Evolutionary conservation across 2,113 vertebrate genomes (phyloP).

Genomic region (Syngnathus scovelli): DNA sequence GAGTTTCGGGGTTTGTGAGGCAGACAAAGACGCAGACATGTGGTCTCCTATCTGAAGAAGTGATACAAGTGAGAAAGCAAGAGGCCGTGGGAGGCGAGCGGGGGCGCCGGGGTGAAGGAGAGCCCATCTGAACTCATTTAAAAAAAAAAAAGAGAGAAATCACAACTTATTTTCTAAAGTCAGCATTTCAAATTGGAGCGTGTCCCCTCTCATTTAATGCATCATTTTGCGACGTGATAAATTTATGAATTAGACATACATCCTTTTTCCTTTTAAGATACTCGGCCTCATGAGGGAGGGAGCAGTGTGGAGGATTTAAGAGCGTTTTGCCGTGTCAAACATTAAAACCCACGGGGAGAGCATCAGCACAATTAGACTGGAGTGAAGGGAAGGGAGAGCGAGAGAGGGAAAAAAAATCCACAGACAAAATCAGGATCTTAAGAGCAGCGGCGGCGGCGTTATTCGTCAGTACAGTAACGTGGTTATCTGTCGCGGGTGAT

Average conservation of each 20-base stretch:
- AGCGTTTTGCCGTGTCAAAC: constrained; percentile 78
- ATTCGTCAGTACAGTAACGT: constrained; percentile 74
- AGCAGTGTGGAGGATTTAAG: constrained; percentile 73
- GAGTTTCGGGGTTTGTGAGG: background rate
- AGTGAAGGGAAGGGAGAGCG: constrained; percentile 57
- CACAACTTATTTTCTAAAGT: constrained; percentile 77
- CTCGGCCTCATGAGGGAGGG: constrained; percentile 66
- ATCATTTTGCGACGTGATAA: constrained; percentile 77
- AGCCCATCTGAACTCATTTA: constrained; percentile 72
- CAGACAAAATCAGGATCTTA: constrained; percentile 72
- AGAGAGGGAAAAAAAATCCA: constrained; percentile 40
- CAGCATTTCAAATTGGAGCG: constrained; percentile 77
- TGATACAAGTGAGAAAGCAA: constrained; percentile 53
- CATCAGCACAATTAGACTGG: constrained; percentile 74
- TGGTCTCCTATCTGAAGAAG: constrained; percentile 37
- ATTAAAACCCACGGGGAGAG: constrained; percentile 77
- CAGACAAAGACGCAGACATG: constrained; percentile 39
- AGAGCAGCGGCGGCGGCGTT: constrained; percentile 61
- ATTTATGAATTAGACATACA: constrained; percentile 80
- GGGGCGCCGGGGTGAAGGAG: constrained; percentile 57
- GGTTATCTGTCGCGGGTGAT: constrained; percentile 78
- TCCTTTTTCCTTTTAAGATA: constrained; percentile 75
- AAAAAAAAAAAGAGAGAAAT: constrained; percentile 63
- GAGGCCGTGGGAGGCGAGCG: constrained; percentile 57
- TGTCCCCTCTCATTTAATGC: constrained; percentile 78